Conservation (phyloP, 2,113 vertebrate genomes). For the Corythornis madagascariensis region DNA sequence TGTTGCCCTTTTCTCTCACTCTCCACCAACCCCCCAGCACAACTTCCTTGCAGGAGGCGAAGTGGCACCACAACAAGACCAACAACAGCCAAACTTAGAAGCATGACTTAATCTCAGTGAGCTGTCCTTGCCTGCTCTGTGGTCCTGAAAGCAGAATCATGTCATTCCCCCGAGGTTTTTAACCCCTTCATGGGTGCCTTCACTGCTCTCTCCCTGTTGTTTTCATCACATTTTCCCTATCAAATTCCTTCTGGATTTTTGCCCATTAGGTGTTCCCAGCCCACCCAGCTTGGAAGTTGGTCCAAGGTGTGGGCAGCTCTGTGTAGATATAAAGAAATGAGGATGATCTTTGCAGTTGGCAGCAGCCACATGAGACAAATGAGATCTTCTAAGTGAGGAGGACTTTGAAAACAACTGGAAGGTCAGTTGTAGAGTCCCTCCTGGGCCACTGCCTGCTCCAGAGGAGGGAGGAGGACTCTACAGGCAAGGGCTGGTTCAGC, state of each 20-base stretch:
- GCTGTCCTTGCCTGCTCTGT: slow-evolving; percentile 33
- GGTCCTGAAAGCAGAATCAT: slow-evolving; percentile 29
- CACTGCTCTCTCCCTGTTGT: not conserved
- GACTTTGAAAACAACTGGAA: not conserved
- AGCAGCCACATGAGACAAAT: not conserved
- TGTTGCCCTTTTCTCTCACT: not conserved
- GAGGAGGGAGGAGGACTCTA: not conserved
- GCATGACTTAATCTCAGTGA: slow-evolving; percentile 52
- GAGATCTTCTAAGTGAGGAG: not conserved
- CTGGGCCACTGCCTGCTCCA: not conserved
- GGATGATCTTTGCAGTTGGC: not conserved
- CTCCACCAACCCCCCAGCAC: not conserved
- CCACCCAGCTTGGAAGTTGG: not conserved
- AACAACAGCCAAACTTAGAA: slow-evolving; percentile 50
- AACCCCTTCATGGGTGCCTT: not conserved
- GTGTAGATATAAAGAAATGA: not conserved
- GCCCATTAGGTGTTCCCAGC: not conserved
- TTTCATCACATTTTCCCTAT: not conserved
- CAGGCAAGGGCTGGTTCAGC: not conserved
- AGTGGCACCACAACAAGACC: not conserved
- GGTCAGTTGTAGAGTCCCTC: not conserved
- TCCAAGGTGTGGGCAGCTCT: not conserved
- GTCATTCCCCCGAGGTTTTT: not conserved
- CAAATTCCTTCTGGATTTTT: not conserved
- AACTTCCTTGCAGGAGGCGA: slow-evolving; percentile 21